These are phyloP conservation scores for Hecatera dysodea DNA, from an alignment of 2,888 invertebrate species.

Conservation along the genomic window DNA sequence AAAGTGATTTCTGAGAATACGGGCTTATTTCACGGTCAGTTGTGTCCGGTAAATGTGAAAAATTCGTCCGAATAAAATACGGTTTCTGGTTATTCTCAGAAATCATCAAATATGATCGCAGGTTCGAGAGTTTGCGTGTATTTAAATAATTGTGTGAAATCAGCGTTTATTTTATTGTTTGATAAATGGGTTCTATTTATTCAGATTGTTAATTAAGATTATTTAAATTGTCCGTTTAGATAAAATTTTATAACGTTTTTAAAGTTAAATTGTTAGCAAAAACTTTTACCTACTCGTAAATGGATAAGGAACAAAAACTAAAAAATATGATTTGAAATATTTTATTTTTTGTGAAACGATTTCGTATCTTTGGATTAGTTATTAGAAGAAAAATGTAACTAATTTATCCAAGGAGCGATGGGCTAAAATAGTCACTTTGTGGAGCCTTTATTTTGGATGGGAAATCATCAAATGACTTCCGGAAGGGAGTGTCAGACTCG, in stretches of 20 bases:
- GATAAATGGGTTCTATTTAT: constrained; percentile 32
- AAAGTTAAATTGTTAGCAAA: neutral
- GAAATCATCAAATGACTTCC: too few species aligned
- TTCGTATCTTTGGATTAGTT: too few species aligned
- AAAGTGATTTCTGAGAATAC: constrained; percentile 79
- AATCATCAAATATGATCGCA: constrained; percentile 47
- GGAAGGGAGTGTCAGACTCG: too few species aligned
- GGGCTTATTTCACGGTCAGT: constrained; percentile 84
- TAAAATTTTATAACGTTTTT: neutral
- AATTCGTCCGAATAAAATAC: constrained; percentile 24
- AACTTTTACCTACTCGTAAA: too few species aligned
- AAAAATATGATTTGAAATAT: too few species aligned
- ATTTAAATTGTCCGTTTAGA: neutral
- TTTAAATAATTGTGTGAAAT: constrained; percentile 32
- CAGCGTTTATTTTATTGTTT: constrained; percentile 18
- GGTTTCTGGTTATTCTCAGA: constrained; percentile 57
- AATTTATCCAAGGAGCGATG: too few species aligned
- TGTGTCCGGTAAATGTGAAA: constrained; percentile 72
- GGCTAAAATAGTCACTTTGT: too few species aligned
- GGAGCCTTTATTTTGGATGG: too few species aligned
- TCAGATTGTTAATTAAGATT: constrained; percentile 23
- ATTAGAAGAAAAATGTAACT: too few species aligned
- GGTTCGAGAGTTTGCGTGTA: constrained; percentile 6
- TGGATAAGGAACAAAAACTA: too few species aligned
- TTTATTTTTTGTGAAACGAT: too few species aligned